A percentile compares a stretch with the other conserved stretches of the same genome.
Conservation (phyloP, 2,797 vertebrate genomes). For the Fundulus diaphanus region DNA sequence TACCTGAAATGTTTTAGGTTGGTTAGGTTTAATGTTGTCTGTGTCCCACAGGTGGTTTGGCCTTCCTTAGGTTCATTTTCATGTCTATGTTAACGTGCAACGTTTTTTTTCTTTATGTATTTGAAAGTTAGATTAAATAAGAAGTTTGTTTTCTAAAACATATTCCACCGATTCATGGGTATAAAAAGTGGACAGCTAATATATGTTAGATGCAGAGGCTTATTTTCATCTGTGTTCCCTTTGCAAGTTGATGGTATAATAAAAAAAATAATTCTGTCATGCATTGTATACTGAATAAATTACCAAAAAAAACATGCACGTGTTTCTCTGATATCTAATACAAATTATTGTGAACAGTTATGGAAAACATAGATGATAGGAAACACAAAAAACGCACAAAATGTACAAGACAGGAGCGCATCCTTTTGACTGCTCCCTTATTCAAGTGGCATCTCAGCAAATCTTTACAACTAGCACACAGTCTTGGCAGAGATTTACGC, state of each 20-base stretch:
- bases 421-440: too few relatives aligned
- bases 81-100: too few relatives aligned
- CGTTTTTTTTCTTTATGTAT: background rate
- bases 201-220: background rate
- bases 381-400: background rate
- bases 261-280: background rate
- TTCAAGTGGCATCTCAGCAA: too few relatives aligned
- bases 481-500: too few relatives aligned
- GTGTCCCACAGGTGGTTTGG: constrained; percentile 1
- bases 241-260: background rate
- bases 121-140: background rate
- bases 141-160: background rate
- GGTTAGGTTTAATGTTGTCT: background rate
- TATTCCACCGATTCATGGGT: background rate
- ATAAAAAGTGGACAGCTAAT: background rate
- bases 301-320: too few relatives aligned
- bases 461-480: too few relatives aligned
- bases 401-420: background rate
- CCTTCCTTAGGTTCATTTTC: background rate
- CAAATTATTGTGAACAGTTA: background rate
- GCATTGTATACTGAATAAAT: background rate
- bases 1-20: background rate
- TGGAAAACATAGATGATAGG: background rate
- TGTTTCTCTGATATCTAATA: background rate
- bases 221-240: background rate